Percentiles rank a stretch among this genome's conserved stretches.
phyloP scores from a whole-genome alignment of 2,113 vertebrate species.

The Protomyctophum bolini region DNA sequence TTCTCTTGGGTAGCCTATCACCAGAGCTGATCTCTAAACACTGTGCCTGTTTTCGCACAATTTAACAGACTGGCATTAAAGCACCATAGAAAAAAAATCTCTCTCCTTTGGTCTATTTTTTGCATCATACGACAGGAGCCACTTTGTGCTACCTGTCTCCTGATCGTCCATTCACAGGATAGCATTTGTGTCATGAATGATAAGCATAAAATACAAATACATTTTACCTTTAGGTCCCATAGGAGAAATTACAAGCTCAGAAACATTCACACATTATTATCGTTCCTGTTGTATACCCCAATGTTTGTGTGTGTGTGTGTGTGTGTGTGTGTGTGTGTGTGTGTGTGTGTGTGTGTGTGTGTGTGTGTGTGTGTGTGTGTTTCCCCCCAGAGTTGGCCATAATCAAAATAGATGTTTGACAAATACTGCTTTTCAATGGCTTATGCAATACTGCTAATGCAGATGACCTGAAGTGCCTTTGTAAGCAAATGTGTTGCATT shows the following conservation, averaged over 20 bases:
- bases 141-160: slow-evolving; percentile 65
- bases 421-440: slow-evolving; percentile 48
- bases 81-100: slow-evolving; percentile 54
- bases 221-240: slow-evolving; percentile 54
- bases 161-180: slow-evolving; percentile 62
- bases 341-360: slow-evolving; percentile 45
- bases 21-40: slow-evolving; percentile 51
- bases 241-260: slow-evolving; percentile 59
- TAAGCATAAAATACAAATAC: slow-evolving; percentile 55
- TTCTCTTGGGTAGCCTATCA: slow-evolving; percentile 16
- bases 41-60: slow-evolving; percentile 33
- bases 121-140: slow-evolving; percentile 58
- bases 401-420: slow-evolving; percentile 58
- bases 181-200: slow-evolving; percentile 57
- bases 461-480: slow-evolving; percentile 52
- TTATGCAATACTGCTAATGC: slow-evolving; percentile 29
- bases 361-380: slow-evolving; percentile 39
- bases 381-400: slow-evolving; percentile 41
- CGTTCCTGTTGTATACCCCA: no score
- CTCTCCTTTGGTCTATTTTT: slow-evolving; percentile 68
- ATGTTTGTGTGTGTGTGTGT: slow-evolving; percentile 56
- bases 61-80: slow-evolving; percentile 61
- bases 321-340: slow-evolving; percentile 39
- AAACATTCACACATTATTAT: slow-evolving; percentile 37
- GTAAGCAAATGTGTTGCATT: slow-evolving; percentile 53